A percentile compares a stretch with the other conserved stretches of the same genome.
Evolutionary conservation across 2,113 vertebrate genomes (phyloP).

Genomic region (Zapornia atra): DNA sequence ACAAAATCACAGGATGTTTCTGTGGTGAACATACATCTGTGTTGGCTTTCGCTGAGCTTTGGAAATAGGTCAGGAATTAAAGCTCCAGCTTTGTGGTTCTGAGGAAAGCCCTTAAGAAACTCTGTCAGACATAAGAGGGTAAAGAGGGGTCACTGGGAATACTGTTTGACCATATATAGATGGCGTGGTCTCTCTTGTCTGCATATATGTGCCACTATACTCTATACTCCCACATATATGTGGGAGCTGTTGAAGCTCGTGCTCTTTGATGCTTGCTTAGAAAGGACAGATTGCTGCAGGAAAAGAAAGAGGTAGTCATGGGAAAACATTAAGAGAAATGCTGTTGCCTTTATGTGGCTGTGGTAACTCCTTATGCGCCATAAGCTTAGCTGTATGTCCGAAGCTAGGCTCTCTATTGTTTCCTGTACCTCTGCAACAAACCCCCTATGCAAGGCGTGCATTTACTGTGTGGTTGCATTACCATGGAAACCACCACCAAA

Average conservation of each 20-base stretch:
- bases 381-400: background rate
- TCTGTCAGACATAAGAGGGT: slow-evolving; percentile 46
- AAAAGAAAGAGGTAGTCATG: background rate
- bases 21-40: slow-evolving; percentile 57
- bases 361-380: background rate
- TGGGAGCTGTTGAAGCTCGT: background rate
- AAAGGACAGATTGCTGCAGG: background rate
- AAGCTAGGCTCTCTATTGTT: slow-evolving; percentile 13
- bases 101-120: slow-evolving; percentile 56
- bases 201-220: background rate
- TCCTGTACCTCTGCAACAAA: background rate
- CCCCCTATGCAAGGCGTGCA: background rate
- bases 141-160: slow-evolving; percentile 51
- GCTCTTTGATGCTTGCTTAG: background rate
- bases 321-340: background rate
- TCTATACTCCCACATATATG: background rate
- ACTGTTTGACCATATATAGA: background rate
- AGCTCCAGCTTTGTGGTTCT: slow-evolving; percentile 50
- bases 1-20: slow-evolving; percentile 45
- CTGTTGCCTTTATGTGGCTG: rapidly evolving
- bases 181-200: background rate
- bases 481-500: slow-evolving; percentile 62
- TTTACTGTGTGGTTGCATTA: slow-evolving; percentile 37
- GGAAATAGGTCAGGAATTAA: slow-evolving; percentile 72
- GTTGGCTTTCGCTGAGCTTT: slow-evolving; percentile 58